A percentile compares a stretch with the other conserved stretches of the same genome.
Conservation (phyloP, 2,113 vertebrate species). For the Eurypyga helias region DNA sequence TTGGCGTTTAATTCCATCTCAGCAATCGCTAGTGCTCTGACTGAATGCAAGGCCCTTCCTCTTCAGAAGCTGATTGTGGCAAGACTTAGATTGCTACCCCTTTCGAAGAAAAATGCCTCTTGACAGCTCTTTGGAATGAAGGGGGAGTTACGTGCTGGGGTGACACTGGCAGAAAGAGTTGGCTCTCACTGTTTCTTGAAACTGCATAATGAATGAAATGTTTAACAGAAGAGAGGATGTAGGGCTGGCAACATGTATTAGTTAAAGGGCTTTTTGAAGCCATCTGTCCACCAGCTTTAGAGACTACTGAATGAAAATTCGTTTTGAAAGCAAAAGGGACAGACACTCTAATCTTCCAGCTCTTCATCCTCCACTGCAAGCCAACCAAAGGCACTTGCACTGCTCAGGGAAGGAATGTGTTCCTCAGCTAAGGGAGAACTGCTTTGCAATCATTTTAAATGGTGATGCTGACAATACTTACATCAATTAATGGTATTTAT, state of each 20-base stretch:
- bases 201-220: conserved; percentile 63
- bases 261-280: conserved; percentile 64
- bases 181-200: conserved; percentile 16
- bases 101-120: conserved; percentile 60
- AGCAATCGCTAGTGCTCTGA: not conserved
- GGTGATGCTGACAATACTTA: not conserved
- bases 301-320: conserved; percentile 42
- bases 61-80: conserved; percentile 38
- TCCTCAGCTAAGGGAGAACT: not conserved
- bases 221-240: conserved; percentile 65
- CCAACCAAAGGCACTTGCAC: not conserved
- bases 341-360: conserved; percentile 49
- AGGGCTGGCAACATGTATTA: conserved; percentile 64
- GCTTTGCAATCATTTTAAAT: not conserved
- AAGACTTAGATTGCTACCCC: conserved; percentile 20
- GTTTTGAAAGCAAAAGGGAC: conserved; percentile 39
- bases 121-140: conserved; percentile 65
- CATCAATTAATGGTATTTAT: not conserved
- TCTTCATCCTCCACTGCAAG: not conserved
- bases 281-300: conserved; percentile 66
- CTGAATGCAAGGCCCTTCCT: conserved; percentile 50
- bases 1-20: conserved; percentile 12
- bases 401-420: not conserved
- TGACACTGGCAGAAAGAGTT: conserved; percentile 58
- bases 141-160: conserved; percentile 33